phyloP scores from a whole-genome alignment of 2,888 invertebrate species.

The Drosophila picticornis region DNA sequence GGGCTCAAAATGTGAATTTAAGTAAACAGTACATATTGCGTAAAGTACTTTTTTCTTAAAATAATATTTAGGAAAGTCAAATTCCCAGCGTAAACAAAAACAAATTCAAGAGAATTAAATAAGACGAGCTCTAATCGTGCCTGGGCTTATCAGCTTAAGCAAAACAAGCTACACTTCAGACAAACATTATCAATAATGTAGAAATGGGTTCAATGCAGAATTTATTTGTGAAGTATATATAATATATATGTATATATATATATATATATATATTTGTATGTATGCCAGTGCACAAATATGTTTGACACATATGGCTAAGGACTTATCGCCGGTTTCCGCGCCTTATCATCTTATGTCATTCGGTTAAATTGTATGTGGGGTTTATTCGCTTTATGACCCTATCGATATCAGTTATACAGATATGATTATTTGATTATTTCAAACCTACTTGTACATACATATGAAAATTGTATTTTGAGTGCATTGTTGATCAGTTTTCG shows the following conservation, averaged over 20 bases:
- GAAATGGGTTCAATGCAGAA: slow-evolving; percentile 6
- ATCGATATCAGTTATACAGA: slow-evolving; percentile 49
- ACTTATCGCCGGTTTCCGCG: slow-evolving; percentile 15
- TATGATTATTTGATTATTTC: slow-evolving; percentile 54
- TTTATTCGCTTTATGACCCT: slow-evolving; percentile 61
- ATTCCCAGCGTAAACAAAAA: background rate
- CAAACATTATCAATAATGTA: slow-evolving; percentile 23
- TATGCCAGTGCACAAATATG: slow-evolving; percentile 4
- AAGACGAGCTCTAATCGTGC: slow-evolving; percentile 20
- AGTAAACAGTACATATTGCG: background rate
- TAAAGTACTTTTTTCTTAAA: background rate
- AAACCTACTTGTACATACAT: slow-evolving; percentile 18
- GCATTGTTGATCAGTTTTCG: slow-evolving; percentile 30
- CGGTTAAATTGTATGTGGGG: slow-evolving; percentile 28
- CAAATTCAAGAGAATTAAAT: background rate
- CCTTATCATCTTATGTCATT: slow-evolving; percentile 46
- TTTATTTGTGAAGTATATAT: background rate
- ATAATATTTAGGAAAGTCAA: slow-evolving; percentile 4
- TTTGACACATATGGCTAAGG: slow-evolving; percentile 12
- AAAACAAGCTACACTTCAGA: background rate
- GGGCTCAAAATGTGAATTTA: background rate
- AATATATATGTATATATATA: background rate
- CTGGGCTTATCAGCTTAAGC: slow-evolving; percentile 20
- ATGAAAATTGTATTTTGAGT: slow-evolving; percentile 43
- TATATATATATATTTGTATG: background rate